Base-by-base conservation (phyloP, 2,113 vertebrate genomes). In the Thamnophis sirtalis region DNA sequence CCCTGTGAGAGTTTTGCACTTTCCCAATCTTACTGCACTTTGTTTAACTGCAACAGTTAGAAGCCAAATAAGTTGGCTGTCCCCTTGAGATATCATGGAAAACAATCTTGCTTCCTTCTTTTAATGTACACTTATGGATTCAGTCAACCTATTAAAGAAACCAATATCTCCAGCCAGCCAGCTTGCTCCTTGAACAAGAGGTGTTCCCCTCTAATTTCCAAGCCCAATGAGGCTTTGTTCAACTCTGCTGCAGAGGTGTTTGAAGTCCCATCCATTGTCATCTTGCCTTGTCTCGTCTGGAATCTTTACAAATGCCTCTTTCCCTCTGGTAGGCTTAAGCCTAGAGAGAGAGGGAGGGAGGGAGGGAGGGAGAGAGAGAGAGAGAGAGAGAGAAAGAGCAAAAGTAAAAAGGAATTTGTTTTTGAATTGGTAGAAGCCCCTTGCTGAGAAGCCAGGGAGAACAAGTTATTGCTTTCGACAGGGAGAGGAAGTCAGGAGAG, bases 351-450 rank as follows among this genome's bases (percentile, higher is more conserved):
- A 51, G 13, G n/a, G 0, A 28, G 17, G 89, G 9, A 22, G 28
- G 13, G 8, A 7, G 8, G 0, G 1, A 56, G 17, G 49, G 13
- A 33, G 0, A 28, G 17, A 53, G 8, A 7, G 8, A 2, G 1
- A 56, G 17, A 51, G 13, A 33, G 0, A 28, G 17, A 90, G 9
- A 22, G 28, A 33, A 28, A 91, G 55, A 5, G 73, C 0, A 73
- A 91, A 1, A 54, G 86, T 84, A 4, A 4, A 87, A 0, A 54
- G 86, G 86, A 5, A 3, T 51, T 10, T 53, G 84, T 0, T 94
- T 93, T 95, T 91, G 9, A 86, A 95, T 89, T 55, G 33, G 58
- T 13, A 51, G 24, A 28, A 93, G 22, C 89, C 10, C 5, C 92
- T 94, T 93, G 24, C 38, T 90, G 73, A 89, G 56, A 92, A 88